A percentile compares a stretch with the other conserved stretches of the same genome.
Conservation (phyloP, 2,888 invertebrate species). For the Gasteruption jaculator region DNA sequence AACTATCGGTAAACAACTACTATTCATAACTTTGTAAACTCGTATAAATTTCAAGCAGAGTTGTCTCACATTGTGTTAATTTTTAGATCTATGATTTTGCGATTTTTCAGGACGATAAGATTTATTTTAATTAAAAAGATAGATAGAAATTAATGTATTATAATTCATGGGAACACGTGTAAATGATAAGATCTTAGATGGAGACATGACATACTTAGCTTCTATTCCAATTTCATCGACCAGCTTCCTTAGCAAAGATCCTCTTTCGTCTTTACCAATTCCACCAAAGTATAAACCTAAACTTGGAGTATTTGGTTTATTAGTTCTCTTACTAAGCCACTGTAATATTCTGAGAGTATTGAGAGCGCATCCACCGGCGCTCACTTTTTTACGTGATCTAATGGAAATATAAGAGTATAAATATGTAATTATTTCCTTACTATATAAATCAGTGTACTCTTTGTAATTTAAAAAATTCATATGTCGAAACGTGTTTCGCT, state of each 20-base stretch:
- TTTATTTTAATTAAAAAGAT: too few relatives aligned
- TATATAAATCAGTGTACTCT: neutral
- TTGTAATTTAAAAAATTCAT: too few relatives aligned
- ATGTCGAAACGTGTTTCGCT: too few relatives aligned
- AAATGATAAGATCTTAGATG: neutral
- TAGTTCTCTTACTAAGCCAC: constrained; percentile 36
- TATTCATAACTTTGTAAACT: constrained; percentile 1
- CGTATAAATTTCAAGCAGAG: too few relatives aligned
- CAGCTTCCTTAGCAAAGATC: constrained; percentile 37
- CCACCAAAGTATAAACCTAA: constrained; percentile 40
- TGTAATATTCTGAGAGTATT: constrained; percentile 43
- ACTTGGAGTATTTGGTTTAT: constrained; percentile 23
- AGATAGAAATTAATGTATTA: too few relatives aligned
- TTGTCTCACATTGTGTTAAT: neutral
- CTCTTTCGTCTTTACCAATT: constrained; percentile 44
- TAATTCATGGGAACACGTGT: too few relatives aligned
- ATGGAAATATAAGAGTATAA: constrained; percentile 14
- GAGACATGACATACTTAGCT: constrained; percentile 32
- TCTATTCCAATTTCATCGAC: constrained; percentile 41
- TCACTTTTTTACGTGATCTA: constrained; percentile 30
- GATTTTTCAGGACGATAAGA: too few relatives aligned
- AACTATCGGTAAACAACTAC: neutral
- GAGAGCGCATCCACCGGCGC: constrained; percentile 42
- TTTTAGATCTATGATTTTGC: neutral
- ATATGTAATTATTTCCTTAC: constrained; percentile 3